Conservation (phyloP, 1,140 invertebrate genomes). For the Drosophila tristis region DNA sequence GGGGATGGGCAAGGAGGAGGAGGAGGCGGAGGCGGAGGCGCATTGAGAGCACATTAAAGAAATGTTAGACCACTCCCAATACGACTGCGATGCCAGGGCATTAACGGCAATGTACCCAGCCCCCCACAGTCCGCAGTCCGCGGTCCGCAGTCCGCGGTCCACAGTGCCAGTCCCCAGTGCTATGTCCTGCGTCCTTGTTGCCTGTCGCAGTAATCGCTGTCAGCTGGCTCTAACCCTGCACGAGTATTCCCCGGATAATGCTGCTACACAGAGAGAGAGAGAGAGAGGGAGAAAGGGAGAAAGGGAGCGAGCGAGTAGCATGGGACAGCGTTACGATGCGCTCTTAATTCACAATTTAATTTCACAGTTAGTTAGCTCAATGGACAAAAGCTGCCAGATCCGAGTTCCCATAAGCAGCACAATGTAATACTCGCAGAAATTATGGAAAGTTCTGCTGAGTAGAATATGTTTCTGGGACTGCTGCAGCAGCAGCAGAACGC, state of each 20-base stretch:
- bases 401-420: too few relatives aligned
- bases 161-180: neutral
- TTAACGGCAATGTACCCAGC: slow-evolving; percentile 57
- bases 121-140: slow-evolving; percentile 12
- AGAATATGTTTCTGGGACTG: too few relatives aligned
- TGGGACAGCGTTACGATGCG: slow-evolving; percentile 12
- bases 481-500: too few relatives aligned
- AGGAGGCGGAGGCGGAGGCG: too few relatives aligned
- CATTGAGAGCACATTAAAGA: slow-evolving; percentile 28
- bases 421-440: too few relatives aligned
- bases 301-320: too few relatives aligned
- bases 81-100: slow-evolving; percentile 47
- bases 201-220: slow-evolving; percentile 27
- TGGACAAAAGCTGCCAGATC: too few relatives aligned
- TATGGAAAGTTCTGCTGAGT: too few relatives aligned
- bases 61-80: slow-evolving; percentile 48
- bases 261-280: too few relatives aligned
- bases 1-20: neutral
- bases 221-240: neutral
- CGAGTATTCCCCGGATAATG: too few relatives aligned
- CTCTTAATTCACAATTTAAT: slow-evolving; percentile 79
- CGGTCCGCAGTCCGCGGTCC: slow-evolving; percentile 11
- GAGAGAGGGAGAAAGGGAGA: too few relatives aligned
- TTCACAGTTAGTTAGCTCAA: slow-evolving; percentile 62
- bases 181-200: neutral